A percentile compares a stretch with the other conserved stretches of the same genome.
These are phyloP conservation scores for Eulithis testata DNA, from an alignment of 2,888 invertebrate species.

Conservation along the genomic window DNA sequence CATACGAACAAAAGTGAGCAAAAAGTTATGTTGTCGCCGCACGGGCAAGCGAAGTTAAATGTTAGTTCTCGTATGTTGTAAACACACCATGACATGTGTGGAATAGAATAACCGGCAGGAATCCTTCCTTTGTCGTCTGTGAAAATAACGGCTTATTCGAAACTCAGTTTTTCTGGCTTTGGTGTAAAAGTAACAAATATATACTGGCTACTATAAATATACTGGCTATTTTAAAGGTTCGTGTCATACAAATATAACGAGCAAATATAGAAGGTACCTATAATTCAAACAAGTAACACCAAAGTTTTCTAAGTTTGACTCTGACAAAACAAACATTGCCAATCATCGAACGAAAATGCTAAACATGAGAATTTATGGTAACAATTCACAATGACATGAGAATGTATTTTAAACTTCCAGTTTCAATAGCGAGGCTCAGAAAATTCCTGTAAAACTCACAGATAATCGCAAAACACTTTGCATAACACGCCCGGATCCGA, in stretches of 20 bases:
- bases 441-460: conserved; percentile 22
- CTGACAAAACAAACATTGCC: not conserved
- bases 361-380: conserved; percentile 1
- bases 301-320: too few species aligned
- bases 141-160: conserved; percentile 20
- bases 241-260: too few species aligned
- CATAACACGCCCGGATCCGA: conserved; percentile 29
- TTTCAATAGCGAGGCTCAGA: conserved; percentile 8
- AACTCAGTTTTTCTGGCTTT: conserved; percentile 9
- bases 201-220: not conserved
- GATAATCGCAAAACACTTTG: conserved; percentile 32
- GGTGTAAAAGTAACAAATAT: conserved; percentile 10
- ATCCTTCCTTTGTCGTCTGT: conserved; percentile 29
- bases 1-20: conserved; percentile 67
- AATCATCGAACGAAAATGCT: not conserved
- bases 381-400: conserved; percentile 1
- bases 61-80: conserved; percentile 66
- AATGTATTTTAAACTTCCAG: conserved; percentile 18
- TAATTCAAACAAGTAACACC: too few species aligned
- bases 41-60: conserved; percentile 61
- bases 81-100: conserved; percentile 65
- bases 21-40: conserved; percentile 63
- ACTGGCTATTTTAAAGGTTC: too few species aligned
- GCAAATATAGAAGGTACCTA: too few species aligned
- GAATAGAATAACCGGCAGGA: conserved; percentile 48